A percentile compares a stretch with the other conserved stretches of the same genome.
Conservation (phyloP, 2,113 vertebrate species). For the Macquaria ambigua region DNA sequence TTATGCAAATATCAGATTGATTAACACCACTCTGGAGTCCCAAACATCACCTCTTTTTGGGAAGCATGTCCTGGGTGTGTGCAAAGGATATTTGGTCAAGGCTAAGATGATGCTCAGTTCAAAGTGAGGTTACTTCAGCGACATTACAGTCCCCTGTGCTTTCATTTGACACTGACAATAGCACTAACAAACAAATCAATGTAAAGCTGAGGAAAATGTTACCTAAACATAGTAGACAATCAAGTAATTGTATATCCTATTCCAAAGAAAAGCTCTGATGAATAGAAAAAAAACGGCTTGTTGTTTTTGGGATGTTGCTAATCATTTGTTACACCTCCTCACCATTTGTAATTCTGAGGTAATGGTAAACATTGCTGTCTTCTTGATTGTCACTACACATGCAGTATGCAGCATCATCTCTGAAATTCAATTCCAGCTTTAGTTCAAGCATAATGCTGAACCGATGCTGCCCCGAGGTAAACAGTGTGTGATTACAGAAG, state of each 20-base stretch:
- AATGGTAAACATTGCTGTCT: constrained; percentile 43
- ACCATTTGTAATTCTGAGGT: constrained; percentile 43
- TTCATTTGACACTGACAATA: constrained; percentile 24
- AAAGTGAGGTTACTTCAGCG: neutral
- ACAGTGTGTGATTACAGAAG: constrained; percentile 58
- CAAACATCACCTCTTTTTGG: neutral
- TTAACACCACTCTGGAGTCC: neutral
- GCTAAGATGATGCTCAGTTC: neutral
- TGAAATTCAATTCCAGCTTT: constrained; percentile 45
- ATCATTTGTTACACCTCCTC: constrained; percentile 48
- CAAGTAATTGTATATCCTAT: constrained; percentile 16
- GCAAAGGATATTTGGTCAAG: neutral
- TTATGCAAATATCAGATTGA: constrained; percentile 16
- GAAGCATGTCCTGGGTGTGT: neutral
- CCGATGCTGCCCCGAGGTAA: constrained; percentile 44
- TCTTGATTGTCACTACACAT: constrained; percentile 61
- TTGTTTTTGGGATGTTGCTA: constrained; percentile 29
- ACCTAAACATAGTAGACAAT: constrained; percentile 29
- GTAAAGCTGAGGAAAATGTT: constrained; percentile 13
- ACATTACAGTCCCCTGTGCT: constrained; percentile 19
- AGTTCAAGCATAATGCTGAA: constrained; percentile 52
- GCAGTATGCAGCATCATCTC: constrained; percentile 38
- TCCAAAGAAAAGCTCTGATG: constrained; percentile 35
- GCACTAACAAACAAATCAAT: constrained; percentile 7
- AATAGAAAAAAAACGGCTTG: constrained; percentile 19